These are phyloP conservation scores for Semotilus atromaculatus DNA, from an alignment of 2,797 vertebrate species.

Conservation along the genomic window DNA sequence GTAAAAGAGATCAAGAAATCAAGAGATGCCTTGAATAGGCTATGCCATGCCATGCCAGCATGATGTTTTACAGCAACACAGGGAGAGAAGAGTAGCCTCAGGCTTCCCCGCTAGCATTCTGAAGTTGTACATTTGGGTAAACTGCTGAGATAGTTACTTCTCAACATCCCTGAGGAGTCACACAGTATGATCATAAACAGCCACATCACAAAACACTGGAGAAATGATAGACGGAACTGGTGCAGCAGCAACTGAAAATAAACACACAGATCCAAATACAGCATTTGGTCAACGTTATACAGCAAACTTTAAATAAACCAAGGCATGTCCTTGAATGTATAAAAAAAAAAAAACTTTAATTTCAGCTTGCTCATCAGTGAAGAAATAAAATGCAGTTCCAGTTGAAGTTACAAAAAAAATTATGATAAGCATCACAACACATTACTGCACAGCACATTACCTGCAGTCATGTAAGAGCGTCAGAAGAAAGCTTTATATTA, in stretches of 20 bases:
- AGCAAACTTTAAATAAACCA: constrained; percentile 4
- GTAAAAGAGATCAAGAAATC: background rate
- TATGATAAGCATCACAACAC: background rate
- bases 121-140: constrained; percentile 35
- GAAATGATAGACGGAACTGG: constrained; percentile 26
- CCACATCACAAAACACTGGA: constrained; percentile 2
- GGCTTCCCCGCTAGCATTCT: constrained; percentile 9
- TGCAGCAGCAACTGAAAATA: constrained; percentile 15
- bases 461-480: background rate
- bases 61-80: constrained; percentile 1
- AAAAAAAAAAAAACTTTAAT: constrained; percentile 22
- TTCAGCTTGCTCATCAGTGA: background rate
- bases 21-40: background rate
- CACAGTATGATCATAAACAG: constrained; percentile 27
- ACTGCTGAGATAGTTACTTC: constrained; percentile 43
- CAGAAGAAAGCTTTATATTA: background rate
- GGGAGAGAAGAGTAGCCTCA: constrained; percentile 1
- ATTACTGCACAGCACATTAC: no score
- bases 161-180: constrained; percentile 29
- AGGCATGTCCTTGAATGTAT: background rate
- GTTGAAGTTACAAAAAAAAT: background rate
- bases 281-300: constrained; percentile 5
- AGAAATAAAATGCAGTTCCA: background rate
- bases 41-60: no score
- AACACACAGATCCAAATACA: constrained; percentile 20